Conservation (phyloP, 2,797 vertebrate genomes). For the Adelosebastes latens region DNA sequence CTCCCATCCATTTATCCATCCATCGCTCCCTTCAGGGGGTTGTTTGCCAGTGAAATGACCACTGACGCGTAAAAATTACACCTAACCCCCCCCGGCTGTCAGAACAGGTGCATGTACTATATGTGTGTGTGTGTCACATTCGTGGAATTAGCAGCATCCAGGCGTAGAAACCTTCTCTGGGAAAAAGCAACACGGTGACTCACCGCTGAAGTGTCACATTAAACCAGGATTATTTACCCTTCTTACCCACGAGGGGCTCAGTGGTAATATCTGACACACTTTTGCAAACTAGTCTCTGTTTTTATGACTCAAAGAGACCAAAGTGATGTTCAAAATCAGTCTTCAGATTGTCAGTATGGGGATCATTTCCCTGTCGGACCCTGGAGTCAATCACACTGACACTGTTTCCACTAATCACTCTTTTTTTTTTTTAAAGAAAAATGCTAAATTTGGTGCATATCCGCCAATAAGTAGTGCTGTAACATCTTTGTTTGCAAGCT, state of each 20-base stretch:
- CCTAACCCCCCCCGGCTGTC: background rate
- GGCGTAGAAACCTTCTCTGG: background rate
- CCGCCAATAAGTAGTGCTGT: background rate
- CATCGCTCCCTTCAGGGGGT: background rate
- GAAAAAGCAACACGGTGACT: background rate
- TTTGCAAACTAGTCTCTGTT: background rate
- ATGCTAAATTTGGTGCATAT: background rate
- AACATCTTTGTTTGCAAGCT: too few species aligned
- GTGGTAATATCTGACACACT: background rate
- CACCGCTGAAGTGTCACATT: background rate
- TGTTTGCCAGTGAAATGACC: background rate
- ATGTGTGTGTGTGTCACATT: background rate
- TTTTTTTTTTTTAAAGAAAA: background rate
- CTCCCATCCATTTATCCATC: background rate
- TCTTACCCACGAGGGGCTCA: background rate
- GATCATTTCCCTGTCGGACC: too few species aligned
- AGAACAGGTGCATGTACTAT: background rate
- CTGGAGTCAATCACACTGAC: too few species aligned
- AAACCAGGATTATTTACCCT: background rate
- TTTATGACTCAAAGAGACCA: background rate
- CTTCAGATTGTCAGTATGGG: background rate
- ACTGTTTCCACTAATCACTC: too few species aligned
- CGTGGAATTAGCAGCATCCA: background rate
- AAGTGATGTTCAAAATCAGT: background rate
- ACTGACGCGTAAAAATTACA: background rate